Percentiles rank a stretch among this genome's conserved stretches.
These are phyloP conservation scores for Hydrolagus affinis DNA, from an alignment of 2,113 vertebrate genomes.

Conservation along the genomic window DNA sequence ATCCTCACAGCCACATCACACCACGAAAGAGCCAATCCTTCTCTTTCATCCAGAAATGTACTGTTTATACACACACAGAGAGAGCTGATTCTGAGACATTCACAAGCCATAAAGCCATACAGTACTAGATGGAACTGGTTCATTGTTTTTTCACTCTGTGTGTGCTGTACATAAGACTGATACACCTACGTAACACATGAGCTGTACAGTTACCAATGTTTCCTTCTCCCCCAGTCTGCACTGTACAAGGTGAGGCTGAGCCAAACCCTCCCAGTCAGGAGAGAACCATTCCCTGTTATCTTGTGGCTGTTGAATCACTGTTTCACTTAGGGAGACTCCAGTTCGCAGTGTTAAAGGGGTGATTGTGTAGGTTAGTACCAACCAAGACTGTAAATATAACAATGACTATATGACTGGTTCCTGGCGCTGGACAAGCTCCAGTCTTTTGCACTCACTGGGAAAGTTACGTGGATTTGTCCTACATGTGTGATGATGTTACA, in stretches of 20 bases:
- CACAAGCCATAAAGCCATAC: neutral
- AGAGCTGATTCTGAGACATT: no score
- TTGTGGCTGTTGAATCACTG: neutral
- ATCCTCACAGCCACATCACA: no score
- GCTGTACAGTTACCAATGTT: no score
- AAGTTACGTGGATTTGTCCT: constrained; percentile 1
- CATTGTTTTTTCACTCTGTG: no score
- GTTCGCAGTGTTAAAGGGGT: constrained; percentile 7
- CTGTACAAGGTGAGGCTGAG: no score
- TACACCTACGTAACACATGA: no score
- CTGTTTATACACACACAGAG: no score
- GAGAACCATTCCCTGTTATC: neutral
- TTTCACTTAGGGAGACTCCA: constrained; percentile 6
- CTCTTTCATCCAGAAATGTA: no score
- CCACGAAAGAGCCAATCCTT: no score
- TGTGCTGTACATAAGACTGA: no score
- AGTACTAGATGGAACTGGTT: neutral
- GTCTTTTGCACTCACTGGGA: constrained; percentile 11
- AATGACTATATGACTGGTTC: constrained; percentile 11
- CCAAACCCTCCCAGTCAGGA: neutral
- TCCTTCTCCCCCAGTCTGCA: no score
- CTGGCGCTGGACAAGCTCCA: neutral
- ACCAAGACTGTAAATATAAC: neutral
- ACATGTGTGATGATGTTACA: constrained; percentile 20
- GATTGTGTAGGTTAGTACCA: neutral